phyloP scores from a whole-genome alignment of 2,888 invertebrate species.

The Habrosyne pyritoides region DNA sequence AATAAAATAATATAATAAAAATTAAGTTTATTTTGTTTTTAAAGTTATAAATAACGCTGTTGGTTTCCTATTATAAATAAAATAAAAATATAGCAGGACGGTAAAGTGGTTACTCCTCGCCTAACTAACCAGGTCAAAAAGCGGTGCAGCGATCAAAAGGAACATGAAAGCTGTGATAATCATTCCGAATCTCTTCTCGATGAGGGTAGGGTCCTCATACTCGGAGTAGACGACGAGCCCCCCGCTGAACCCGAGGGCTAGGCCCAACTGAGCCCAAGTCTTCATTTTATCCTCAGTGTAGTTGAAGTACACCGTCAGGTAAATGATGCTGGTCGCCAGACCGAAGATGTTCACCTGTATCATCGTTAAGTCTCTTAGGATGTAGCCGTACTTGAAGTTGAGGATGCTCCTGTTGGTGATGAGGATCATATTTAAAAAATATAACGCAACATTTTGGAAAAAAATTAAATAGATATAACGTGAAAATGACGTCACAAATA shows the following conservation, averaged over 20 bases:
- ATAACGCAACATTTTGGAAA: too few species aligned
- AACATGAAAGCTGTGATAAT: slow-evolving; percentile 88
- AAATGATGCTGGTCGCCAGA: slow-evolving; percentile 86
- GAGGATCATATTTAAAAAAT: neutral
- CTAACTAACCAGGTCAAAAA: slow-evolving; percentile 86
- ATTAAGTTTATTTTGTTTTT: too few species aligned
- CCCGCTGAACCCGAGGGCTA: slow-evolving; percentile 82
- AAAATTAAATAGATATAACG: too few species aligned
- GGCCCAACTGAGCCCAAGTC: slow-evolving; percentile 83
- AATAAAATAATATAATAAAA: too few species aligned
- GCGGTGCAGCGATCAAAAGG: slow-evolving; percentile 87
- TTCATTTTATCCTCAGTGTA: slow-evolving; percentile 83
- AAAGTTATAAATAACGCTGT: too few species aligned
- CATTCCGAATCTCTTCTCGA: slow-evolving; percentile 88
- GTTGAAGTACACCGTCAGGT: slow-evolving; percentile 86
- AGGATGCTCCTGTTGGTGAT: slow-evolving; percentile 85
- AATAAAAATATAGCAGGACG: too few species aligned
- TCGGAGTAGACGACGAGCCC: slow-evolving; percentile 85
- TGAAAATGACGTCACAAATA: too few species aligned
- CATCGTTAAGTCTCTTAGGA: slow-evolving; percentile 90
- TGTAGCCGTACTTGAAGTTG: slow-evolving; percentile 89
- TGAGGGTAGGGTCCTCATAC: slow-evolving; percentile 84
- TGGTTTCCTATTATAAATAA: too few species aligned
- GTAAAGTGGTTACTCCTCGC: too few species aligned
- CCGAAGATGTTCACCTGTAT: slow-evolving; percentile 91